phyloP scores from a whole-genome alignment of 64 coral and sea anemone species.

The Montipora cactus region DNA sequence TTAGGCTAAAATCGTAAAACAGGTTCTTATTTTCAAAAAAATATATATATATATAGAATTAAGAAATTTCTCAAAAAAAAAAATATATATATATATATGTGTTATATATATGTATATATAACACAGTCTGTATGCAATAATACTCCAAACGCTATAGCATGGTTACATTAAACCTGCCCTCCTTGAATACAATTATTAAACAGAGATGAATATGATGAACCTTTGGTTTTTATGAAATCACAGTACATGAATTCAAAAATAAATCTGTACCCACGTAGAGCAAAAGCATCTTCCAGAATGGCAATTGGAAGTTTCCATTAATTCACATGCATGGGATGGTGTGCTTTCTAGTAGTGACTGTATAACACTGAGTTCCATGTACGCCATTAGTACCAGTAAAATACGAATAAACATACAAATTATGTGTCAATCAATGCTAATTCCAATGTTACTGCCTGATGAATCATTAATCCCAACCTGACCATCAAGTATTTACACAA shows the following conservation, averaged over 20 bases:
- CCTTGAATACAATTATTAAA: slow-evolving; percentile 10
- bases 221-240: slow-evolving; percentile 13
- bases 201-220: slow-evolving; percentile 2
- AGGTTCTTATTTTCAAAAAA: too few relatives aligned
- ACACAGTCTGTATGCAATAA: too few relatives aligned
- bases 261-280: slow-evolving; percentile 12
- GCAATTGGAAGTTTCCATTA: slow-evolving; percentile 2
- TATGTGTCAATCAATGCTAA: slow-evolving; percentile 12
- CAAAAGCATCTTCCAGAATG: slow-evolving; percentile 10
- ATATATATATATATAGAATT: too few relatives aligned
- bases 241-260: slow-evolving; percentile 7
- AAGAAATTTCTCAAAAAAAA: too few relatives aligned
- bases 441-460: slow-evolving; percentile 6
- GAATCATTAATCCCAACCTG: slow-evolving; percentile 13
- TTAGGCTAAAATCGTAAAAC: too few relatives aligned
- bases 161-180: neutral
- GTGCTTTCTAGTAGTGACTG: slow-evolving; percentile 4
- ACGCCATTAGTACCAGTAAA: neutral
- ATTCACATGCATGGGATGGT: slow-evolving; percentile 11
- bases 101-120: too few relatives aligned
- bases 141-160: too few relatives aligned
- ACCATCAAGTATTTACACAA: slow-evolving; percentile 15
- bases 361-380: slow-evolving; percentile 3
- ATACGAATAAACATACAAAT: slow-evolving; percentile 4
- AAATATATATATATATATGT: too few relatives aligned